phyloP scores from a whole-genome alignment of 2,888 invertebrate species.

The Yponomeuta evonymella region DNA sequence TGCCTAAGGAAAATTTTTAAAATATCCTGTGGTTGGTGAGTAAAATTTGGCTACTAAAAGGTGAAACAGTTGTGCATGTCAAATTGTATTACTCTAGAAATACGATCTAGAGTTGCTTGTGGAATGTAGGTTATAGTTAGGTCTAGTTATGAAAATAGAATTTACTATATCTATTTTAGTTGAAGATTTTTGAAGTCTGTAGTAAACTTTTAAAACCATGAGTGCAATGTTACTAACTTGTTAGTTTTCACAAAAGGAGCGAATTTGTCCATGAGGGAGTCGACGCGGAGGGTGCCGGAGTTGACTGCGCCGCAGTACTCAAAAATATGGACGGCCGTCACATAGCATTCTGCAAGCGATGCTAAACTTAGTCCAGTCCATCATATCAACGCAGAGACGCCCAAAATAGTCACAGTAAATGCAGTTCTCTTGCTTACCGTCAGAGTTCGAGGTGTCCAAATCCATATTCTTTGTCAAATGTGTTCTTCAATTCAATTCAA shows the following conservation, averaged over 20 bases:
- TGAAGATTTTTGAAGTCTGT: no score
- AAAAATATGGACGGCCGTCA: constrained; percentile 65
- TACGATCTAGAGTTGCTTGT: no score
- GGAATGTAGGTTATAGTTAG: neutral
- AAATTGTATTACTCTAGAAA: neutral
- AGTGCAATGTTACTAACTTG: constrained; percentile 45
- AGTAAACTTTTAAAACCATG: neutral
- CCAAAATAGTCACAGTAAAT: constrained; percentile 4
- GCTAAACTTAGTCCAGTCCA: neutral
- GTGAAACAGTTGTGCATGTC: neutral
- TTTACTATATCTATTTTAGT: neutral
- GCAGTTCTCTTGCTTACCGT: constrained; percentile 42
- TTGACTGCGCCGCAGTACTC: constrained; percentile 58
- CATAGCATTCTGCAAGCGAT: constrained; percentile 60
- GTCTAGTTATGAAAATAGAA: neutral
- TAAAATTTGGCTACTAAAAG: neutral
- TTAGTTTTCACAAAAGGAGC: constrained; percentile 62
- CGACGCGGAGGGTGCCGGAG: constrained; percentile 50
- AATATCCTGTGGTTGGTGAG: neutral
- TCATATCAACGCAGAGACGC: constrained; percentile 10
- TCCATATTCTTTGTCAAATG: constrained; percentile 38
- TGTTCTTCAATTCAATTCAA: no score
- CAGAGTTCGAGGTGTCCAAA: constrained; percentile 47
- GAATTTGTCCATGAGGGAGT: constrained; percentile 63
- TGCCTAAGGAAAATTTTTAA: neutral